Percentiles rank a stretch among this genome's conserved stretches.
These are phyloP conservation scores for Paracentrotus lividus DNA, from an alignment of 53 echinoderm and acorn worm species.

Conservation along the genomic window DNA sequence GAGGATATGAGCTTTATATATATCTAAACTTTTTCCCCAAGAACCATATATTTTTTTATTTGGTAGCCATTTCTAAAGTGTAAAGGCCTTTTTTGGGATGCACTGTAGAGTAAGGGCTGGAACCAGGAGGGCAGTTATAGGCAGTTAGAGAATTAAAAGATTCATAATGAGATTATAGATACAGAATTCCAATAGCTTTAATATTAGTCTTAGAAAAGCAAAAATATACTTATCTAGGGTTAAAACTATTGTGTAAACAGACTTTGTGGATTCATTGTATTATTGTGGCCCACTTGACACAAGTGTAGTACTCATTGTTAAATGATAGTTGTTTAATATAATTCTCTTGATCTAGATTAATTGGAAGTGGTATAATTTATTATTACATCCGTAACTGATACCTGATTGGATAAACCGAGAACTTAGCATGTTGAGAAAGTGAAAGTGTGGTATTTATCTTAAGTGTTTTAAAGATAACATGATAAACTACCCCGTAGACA, in stretches of 20 bases:
- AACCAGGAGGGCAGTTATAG: too few relatives aligned
- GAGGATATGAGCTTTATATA: too few relatives aligned
- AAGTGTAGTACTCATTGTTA: background rate
- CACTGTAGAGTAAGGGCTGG: too few relatives aligned
- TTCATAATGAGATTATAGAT: too few relatives aligned
- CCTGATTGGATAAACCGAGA: background rate
- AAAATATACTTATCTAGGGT: too few relatives aligned
- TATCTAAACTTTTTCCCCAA: too few relatives aligned
- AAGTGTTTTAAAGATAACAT: background rate
- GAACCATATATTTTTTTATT: too few relatives aligned
- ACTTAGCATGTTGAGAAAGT: background rate
- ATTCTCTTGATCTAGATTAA: background rate
- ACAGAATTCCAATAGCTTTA: too few relatives aligned
- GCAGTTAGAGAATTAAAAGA: too few relatives aligned
- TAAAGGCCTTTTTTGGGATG: too few relatives aligned
- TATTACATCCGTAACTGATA: background rate
- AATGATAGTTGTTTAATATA: background rate
- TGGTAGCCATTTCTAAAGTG: too few relatives aligned
- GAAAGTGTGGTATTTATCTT: background rate
- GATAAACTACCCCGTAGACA: background rate
- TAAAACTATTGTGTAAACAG: background rate
- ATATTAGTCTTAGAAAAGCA: too few relatives aligned
- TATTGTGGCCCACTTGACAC: background rate
- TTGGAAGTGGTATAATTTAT: background rate
- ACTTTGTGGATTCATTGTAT: background rate